Evolutionary conservation across 2,113 vertebrate species (phyloP).

Genomic region (Dasyurus viverrinus): DNA sequence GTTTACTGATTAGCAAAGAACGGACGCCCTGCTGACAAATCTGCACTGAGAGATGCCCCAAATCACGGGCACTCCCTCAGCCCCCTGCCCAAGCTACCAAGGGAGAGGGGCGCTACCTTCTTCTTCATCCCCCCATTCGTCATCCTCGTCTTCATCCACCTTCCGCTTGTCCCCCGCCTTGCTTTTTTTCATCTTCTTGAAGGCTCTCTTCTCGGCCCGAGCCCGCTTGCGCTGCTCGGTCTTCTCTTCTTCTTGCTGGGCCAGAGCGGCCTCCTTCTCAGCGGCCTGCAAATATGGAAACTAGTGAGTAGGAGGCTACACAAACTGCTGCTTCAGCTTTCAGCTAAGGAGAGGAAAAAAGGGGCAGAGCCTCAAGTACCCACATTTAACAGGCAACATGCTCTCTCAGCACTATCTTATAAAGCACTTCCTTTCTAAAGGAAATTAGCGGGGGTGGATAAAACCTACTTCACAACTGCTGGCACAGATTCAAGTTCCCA

Average conservation of each 20-base stretch:
- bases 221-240: constrained; percentile 87
- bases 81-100: neutral
- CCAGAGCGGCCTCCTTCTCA: constrained; percentile 91
- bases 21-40: neutral
- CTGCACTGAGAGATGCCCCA: neutral
- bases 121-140: constrained; percentile 90
- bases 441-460: neutral
- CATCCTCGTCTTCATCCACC: constrained; percentile 83
- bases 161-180: constrained; percentile 87
- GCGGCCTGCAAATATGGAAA: constrained; percentile 84
- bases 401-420: neutral
- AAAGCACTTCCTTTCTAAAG: neutral
- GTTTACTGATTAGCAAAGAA: neutral
- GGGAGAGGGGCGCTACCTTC: constrained; percentile 82
- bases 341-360: fast-evolving
- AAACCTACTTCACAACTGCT: neutral
- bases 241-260: constrained; percentile 91
- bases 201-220: constrained; percentile 90
- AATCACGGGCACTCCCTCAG: neutral
- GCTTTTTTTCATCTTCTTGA: constrained; percentile 87
- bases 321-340: fast-evolving
- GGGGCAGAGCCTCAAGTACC: fast-evolving
- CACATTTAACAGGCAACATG: neutral
- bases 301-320: fast-evolving
- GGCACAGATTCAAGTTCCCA: neutral